Evolutionary conservation across 2,797 vertebrate genomes (phyloP).

Genomic region (Petrocephalus sullivani): DNA sequence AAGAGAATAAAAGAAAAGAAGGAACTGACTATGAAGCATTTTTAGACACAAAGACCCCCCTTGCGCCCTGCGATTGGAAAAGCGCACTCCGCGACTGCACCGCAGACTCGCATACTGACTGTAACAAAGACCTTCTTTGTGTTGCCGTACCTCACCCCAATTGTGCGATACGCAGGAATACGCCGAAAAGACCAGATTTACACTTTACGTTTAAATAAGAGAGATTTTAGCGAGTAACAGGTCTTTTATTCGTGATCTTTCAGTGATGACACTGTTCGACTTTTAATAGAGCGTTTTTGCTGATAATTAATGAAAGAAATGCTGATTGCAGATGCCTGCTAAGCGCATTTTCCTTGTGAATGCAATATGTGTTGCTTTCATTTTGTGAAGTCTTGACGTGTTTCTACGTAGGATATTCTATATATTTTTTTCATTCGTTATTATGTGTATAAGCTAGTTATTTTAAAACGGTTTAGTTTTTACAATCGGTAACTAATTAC

Average conservation of each 20-base stretch:
- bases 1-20: neutral
- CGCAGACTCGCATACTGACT: constrained; percentile 1
- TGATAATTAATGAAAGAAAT: neutral
- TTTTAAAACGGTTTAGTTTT: neutral
- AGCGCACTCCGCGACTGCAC: constrained; percentile 11
- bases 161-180: neutral
- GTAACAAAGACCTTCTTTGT: constrained; percentile 33
- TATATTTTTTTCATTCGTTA: neutral
- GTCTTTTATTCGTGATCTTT: neutral
- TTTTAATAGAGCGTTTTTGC: neutral
- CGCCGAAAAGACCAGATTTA: neutral
- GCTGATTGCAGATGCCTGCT: neutral
- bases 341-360: neutral
- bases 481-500: neutral
- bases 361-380: neutral
- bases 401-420: neutral
- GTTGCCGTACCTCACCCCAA: neutral
- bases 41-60: neutral
- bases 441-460: neutral
- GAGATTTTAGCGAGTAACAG: neutral
- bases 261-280: no score
- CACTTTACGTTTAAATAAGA: neutral
- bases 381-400: neutral
- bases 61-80: constrained; percentile 24
- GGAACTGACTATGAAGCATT: neutral